Evolutionary conservation across 2,113 vertebrate genomes (phyloP).

Genomic region (Octodon degus): DNA sequence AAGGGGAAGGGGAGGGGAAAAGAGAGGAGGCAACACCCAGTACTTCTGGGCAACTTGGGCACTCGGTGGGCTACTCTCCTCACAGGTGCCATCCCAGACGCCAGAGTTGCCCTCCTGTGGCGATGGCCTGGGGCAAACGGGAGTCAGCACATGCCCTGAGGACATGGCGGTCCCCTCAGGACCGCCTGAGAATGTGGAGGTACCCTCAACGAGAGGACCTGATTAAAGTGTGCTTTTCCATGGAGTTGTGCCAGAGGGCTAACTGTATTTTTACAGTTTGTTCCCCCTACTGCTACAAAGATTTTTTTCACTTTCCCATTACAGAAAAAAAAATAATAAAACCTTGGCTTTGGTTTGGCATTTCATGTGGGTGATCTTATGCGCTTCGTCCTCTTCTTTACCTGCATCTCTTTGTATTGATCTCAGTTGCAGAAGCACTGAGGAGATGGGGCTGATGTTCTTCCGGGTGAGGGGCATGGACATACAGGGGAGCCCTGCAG

Average conservation of each 20-base stretch:
- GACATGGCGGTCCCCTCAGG: not conserved
- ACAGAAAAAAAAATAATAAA: not conserved
- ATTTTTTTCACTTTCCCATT: not conserved
- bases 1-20: not conserved
- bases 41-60: not conserved
- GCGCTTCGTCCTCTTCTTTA: not conserved
- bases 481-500: not conserved
- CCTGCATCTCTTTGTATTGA: not conserved
- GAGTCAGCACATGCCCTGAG: accelerated
- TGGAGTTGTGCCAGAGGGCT: not conserved
- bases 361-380: not conserved
- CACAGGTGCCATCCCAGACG: not conserved
- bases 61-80: not conserved
- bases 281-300: not conserved
- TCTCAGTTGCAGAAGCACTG: accelerated
- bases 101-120: not conserved
- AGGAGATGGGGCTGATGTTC: accelerated
- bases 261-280: not conserved
- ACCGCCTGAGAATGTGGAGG: not conserved
- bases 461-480: accelerated
- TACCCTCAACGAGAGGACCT: accelerated
- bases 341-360: not conserved
- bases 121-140: too few species aligned
- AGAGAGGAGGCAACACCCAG: not conserved
- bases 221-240: not conserved